Evolutionary conservation across 2,888 invertebrate species (phyloP), one percentile per base, ranked within the genome.

Genomic region (Leucophenga maculata): DNA sequence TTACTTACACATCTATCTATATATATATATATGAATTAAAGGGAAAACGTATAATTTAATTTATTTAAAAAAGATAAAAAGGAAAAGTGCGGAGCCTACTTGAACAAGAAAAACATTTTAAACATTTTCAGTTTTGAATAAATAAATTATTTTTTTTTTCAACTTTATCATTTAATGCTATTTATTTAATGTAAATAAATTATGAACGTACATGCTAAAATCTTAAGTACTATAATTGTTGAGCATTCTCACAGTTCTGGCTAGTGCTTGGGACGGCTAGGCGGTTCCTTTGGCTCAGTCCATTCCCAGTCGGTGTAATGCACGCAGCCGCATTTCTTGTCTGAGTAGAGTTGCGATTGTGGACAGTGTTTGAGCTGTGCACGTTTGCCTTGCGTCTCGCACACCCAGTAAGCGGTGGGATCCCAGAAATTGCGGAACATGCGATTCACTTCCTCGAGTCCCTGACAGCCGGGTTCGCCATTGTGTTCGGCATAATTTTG

Each of bases 351-450:
- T 67, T 86, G 76, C 1, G 86, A 77, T 48, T 76, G 69, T 6
- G 78, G 78, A 66, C 86, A 87, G 48, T 78, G 85, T 48, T 77
- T 77, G 4, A 79, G 74, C 20, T 76, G 74, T 0, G 86, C 86
- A 0, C 78, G 76, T 14, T 77, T 77, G 1, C 80, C 84, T 67
- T 81, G 80, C 72, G 72, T 76, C 0, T 83, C 84, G 72, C 86
- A 87, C 67, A 83, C 75, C 86, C 86, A 87, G 68, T 84, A 87
- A 0, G 84, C 76, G 8, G 87, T 87, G 39, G 86, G 87, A 74
- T 87, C 86, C 85, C 87, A 85, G 74, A 84, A 86, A 65, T 87
- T 81, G 20, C 86, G 86, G 72, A 86, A 86, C 78, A 83, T 79
- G 71, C 82, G 82, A 60, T 82, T 84, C 70, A 86, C 70, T 73